Conservation (phyloP, 2,113 vertebrate genomes). For the Mesitornis unicolor region DNA sequence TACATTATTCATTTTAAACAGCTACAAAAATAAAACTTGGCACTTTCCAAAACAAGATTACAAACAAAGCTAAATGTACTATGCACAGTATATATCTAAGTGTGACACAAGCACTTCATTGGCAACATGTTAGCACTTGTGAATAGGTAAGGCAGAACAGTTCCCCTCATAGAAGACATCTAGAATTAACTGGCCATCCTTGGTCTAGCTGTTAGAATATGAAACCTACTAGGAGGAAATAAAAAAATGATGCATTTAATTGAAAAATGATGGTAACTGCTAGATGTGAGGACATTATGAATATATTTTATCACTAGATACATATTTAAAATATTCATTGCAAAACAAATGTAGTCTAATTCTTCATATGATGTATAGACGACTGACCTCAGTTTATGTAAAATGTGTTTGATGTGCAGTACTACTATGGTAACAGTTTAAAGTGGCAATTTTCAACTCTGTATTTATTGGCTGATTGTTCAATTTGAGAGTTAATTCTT, state of each 20-base stretch:
- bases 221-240: not conserved
- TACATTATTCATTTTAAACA: constrained; percentile 5
- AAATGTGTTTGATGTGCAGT: not conserved
- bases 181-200: not conserved
- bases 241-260: too few species aligned
- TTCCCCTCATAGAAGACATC: not conserved
- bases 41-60: not conserved
- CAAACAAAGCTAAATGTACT: not conserved
- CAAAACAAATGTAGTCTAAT: not conserved
- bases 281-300: not conserved
- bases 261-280: too few species aligned
- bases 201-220: not conserved
- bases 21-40: constrained; percentile 13
- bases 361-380: not conserved
- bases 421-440: not conserved
- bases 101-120: not conserved
- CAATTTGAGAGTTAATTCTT: not conserved
- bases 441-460: not conserved
- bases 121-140: not conserved
- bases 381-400: not conserved
- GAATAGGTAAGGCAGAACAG: not conserved
- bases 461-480: not conserved
- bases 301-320: not conserved
- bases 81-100: not conserved
- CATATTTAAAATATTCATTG: not conserved